These are phyloP conservation scores for Melozone crissalis DNA, from an alignment of 2,113 vertebrate genomes.

Conservation along the genomic window DNA sequence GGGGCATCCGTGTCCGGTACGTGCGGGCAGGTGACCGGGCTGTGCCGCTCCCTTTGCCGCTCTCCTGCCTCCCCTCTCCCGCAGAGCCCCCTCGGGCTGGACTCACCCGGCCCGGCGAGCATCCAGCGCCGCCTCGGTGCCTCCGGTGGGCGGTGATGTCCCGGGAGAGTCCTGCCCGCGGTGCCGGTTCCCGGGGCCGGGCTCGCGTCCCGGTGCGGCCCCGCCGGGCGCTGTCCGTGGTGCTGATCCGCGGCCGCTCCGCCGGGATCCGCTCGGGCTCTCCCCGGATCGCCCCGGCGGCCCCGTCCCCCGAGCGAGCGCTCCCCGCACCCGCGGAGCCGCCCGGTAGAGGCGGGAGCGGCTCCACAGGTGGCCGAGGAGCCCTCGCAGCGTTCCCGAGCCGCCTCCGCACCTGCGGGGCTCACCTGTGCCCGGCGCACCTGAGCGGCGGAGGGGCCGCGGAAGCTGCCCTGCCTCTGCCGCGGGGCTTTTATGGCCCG, in stretches of 20 bases:
- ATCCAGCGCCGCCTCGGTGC: neutral
- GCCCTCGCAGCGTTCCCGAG: neutral
- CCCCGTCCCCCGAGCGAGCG: neutral
- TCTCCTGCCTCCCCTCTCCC: neutral
- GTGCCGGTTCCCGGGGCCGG: neutral
- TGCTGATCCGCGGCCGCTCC: neutral
- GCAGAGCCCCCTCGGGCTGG: neutral
- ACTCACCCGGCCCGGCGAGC: neutral
- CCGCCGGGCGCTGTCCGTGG: conserved; percentile 40
- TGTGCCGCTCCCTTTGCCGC: neutral
- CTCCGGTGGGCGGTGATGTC: neutral
- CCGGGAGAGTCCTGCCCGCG: neutral
- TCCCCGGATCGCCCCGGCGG: neutral
- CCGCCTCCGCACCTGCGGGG: neutral
- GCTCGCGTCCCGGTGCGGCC: neutral
- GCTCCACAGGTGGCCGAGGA: neutral
- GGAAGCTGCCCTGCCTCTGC: neutral
- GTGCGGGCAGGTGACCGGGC: neutral
- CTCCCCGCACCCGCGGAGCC: neutral
- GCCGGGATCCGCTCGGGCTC: neutral
- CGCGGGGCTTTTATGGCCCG: conserved; percentile 65
- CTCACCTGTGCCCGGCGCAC: conserved; percentile 50
- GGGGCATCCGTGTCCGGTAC: neutral
- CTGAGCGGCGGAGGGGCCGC: neutral
- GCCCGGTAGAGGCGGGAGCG: neutral